Base-by-base conservation (phyloP, 2,113 vertebrate genomes). In the Lynx canadensis region DNA sequence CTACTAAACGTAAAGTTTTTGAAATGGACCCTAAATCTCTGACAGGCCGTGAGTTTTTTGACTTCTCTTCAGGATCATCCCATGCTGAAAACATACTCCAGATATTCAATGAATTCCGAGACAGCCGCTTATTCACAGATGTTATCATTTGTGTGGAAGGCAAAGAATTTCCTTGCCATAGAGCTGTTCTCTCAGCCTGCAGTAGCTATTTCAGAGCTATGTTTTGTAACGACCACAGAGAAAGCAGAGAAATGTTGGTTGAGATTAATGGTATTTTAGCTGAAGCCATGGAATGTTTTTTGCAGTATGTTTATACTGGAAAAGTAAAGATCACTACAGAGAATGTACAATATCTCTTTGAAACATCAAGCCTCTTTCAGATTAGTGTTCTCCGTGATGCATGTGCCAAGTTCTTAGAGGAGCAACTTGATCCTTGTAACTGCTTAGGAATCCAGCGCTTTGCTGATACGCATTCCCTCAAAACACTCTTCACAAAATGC, bases 391-490 rank as follows among this genome's bases (percentile, higher is more conserved):
- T 99, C 89, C 99, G 99, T 0, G 99, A 99, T 0, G 99, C 99
- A 36, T 99, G 99, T 4, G 99, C 99, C 96, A 99, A 99, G 96
- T 99, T 99, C 98, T 98, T 99, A 90, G 99, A 99, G 98, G 99
- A 99, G 93, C 99, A 99, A 96, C 99, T 99, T 95, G 99, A 99
- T 97, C 99, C 99, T 0, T 99, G 99, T 99, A 99, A 99, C 79
- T 99, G 99, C 98, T 98, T 99, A 96, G 99, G 99, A 89, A 99
- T 99, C 98, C 99, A 99, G 98, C 99, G 99, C 93, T 99, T 99
- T 36, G 99, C 99, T 0, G 99, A 99, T 4, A 99, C 99, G 0
- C 99, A 99, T 97, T 99, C 99, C 0, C 99, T 99, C 87, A 99
- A 99, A 98, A 99, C 99, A 0, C 99, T 99, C 0, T 99, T 99